Percentiles rank a stretch among this genome's conserved stretches.
phyloP scores from a whole-genome alignment of 2,113 vertebrate species.

The Equus przewalskii region DNA sequence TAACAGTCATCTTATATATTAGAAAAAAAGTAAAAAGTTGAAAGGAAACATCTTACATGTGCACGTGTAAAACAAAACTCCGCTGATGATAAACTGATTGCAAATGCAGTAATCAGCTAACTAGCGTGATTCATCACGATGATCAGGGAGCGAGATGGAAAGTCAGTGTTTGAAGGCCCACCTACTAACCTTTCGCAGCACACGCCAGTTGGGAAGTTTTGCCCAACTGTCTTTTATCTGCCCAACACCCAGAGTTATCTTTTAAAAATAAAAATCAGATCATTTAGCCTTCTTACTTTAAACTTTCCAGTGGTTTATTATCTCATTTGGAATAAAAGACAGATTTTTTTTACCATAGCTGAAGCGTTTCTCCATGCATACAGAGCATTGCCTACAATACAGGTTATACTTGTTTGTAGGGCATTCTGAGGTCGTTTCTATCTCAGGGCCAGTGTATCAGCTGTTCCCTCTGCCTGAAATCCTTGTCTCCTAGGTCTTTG shows the following conservation, averaged over 20 bases:
- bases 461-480: not conserved
- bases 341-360: not conserved
- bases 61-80: not conserved
- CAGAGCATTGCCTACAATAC: not conserved
- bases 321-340: conserved; percentile 1
- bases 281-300: not conserved
- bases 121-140: not conserved
- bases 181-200: not conserved
- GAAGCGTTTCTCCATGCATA: not conserved
- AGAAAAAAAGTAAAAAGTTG: not conserved
- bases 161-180: not conserved
- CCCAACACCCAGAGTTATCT: not conserved
- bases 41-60: not conserved
- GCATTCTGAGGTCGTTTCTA: not conserved
- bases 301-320: not conserved
- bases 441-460: not conserved
- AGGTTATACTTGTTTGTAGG: not conserved
- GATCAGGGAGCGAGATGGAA: not conserved
- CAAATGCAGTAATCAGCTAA: not conserved
- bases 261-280: conserved; percentile 19
- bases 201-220: not conserved
- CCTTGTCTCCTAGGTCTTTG: not conserved
- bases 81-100: not conserved
- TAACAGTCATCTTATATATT: not conserved
- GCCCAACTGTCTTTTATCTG: not conserved